These are phyloP conservation scores for Brachyptera putata DNA, from an alignment of 2,888 invertebrate genomes.

Conservation along the genomic window DNA sequence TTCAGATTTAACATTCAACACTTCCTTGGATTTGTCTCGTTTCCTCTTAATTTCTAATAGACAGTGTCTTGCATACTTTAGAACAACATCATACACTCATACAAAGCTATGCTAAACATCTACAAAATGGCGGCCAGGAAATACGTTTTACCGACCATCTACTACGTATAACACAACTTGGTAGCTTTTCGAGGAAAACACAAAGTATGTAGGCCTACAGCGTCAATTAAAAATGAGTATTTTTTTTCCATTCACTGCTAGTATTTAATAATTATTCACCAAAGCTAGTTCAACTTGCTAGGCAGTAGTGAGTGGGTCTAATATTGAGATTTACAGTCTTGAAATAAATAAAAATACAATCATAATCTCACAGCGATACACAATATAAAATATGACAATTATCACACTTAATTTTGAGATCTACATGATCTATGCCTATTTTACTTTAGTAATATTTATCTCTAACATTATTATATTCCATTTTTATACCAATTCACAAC, in stretches of 20 bases:
- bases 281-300: too few relatives aligned
- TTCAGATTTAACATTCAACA: neutral
- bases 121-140: neutral
- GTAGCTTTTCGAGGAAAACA: conserved; percentile 9
- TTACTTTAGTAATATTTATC: conserved; percentile 22
- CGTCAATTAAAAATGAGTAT: neutral
- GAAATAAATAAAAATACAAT: conserved; percentile 3
- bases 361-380: conserved; percentile 12
- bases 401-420: conserved; percentile 27
- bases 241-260: neutral
- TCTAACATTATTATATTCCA: conserved; percentile 32
- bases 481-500: conserved; percentile 25
- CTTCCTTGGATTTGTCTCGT: conserved; percentile 18
- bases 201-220: neutral
- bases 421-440: conserved; percentile 22
- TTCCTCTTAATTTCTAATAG: conserved; percentile 8
- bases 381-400: conserved; percentile 30
- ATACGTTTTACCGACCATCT: too few relatives aligned
- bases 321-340: neutral
- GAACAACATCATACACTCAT: neutral
- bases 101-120: neutral
- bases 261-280: too few relatives aligned
- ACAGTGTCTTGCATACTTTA: conserved; percentile 1
- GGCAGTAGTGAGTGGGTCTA: too few relatives aligned
- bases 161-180: conserved; percentile 9